Evolutionary conservation across 2,113 vertebrate species (phyloP), one percentile per base, ranked within the genome.

Genomic region (Centropus unirufus): DNA sequence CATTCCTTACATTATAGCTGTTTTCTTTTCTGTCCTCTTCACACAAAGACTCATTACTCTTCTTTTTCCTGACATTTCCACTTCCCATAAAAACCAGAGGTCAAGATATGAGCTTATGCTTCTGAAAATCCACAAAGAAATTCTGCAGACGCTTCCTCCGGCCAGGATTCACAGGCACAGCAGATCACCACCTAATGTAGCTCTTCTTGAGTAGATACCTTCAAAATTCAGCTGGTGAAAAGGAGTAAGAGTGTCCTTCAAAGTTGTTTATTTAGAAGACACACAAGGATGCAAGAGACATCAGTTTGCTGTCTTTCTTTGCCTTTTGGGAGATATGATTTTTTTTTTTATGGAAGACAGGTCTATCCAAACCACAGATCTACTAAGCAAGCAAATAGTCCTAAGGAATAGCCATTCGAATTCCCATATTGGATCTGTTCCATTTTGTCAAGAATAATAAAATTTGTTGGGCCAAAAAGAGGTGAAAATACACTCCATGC

Each of bases 291-390:
- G 20, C 7, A 84, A 7, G 27, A 84, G 11, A 64, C 39, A 18
- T 82, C 39, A 52, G 6, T 52, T 70, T 36, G 67, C 11, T 27
- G 24, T 44, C 12, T 19, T 58, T 64, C 23, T 0, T 0, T 30
- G 14, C 5, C 57, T 87, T 87, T 75, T 72, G 19, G 12, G 14
- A 87, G 26, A 29, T 1, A 26, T 22, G 36, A 36, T 36, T 7
- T 36, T 36, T 36, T 36, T 63, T 77, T 51, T 72, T 9, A 42
- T 1, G 13, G 17, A 7, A 68, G 12, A 47, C 6, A 1, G 23
- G 64, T 11, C 39, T 49, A 72, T 39, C 19, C 30, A 63, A 46
- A 52, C 13, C 21, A 55, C 0, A 0, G 11, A 27, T 21, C 17
- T 46, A 44, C n/a, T 67, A 75, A 72, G 21, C 15, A 22, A 72